A percentile compares a stretch with the other conserved stretches of the same genome.
phyloP scores from a whole-genome alignment of 2,113 vertebrate species.

The Tachysurus fulvidraco region DNA sequence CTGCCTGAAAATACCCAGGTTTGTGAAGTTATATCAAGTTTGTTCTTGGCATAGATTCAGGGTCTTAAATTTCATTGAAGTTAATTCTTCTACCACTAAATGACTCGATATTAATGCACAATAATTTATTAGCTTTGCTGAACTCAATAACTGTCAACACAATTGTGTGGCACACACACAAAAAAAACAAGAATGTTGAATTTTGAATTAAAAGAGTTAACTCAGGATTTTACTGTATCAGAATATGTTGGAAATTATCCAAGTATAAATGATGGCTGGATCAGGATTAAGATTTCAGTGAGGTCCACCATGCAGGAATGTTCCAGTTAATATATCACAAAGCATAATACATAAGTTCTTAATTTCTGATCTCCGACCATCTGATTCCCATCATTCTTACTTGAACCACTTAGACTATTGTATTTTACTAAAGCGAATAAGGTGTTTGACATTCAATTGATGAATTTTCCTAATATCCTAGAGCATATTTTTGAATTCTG shows the following conservation, averaged over 20 bases:
- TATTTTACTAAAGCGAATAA: not conserved
- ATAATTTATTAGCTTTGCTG: not conserved
- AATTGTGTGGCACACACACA: not conserved
- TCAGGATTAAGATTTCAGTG: not conserved
- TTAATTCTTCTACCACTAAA: not conserved
- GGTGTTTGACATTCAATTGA: not conserved
- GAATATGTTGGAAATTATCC: not conserved
- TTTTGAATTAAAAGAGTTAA: not conserved
- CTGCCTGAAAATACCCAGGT: not conserved
- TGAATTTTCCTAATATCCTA: not conserved
- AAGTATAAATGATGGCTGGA: not conserved
- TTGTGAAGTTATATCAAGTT: not conserved
- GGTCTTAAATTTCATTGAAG: not conserved
- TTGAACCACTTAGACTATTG: not conserved
- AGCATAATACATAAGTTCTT: not conserved
- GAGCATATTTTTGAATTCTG: too few species aligned
- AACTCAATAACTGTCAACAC: not conserved
- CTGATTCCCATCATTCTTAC: not conserved
- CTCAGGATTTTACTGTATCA: not conserved
- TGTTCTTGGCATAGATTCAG: not conserved
- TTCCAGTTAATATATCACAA: not conserved
- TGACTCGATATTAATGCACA: not conserved
- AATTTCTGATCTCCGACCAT: not conserved
- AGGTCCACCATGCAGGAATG: not conserved
- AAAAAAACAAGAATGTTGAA: not conserved